Base-by-base conservation (phyloP, 2,888 invertebrate genomes). In the Busseola fusca region DNA sequence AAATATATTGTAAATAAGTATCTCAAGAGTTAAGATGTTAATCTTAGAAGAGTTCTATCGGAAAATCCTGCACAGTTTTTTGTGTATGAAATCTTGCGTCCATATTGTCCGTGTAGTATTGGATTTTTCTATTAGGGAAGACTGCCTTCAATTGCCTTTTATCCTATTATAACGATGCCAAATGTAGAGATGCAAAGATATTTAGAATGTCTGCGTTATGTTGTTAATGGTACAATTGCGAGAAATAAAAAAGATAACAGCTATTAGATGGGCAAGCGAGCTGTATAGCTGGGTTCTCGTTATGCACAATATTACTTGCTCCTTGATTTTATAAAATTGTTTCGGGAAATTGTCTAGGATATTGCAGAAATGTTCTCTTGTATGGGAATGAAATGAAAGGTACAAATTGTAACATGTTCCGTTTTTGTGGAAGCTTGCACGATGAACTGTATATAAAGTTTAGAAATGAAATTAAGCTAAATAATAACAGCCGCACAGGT, bases 171-270 rank as follows among this genome's bases (percentile, higher is more conserved):
- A 72, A 34, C 21, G 56, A 37, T 68, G 62, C 67, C 64, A 74
- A 80, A 69, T 67, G 42, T 69, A 60, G 45, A 67, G 58, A 64
- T 71, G 40, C 52, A 58, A 60, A 76, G 25, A 76, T 71, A 74
- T 69, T 60, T 69, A 71, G 45, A 18, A 71, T 72, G 71, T 59
- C 21, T 27, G 5, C 21, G 1, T 80, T 69, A 37, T 58, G 50
- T 37, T 52, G 58, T 62, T 42, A 77, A 63, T 62, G 42, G 57
- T 52, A 40, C 62, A 54, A 50, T 69, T 62, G 66, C 12, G 30
- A 64, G 14, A 10, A 64, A 70, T 70, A 80, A 81, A 77, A 66
- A 64, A 66, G 72, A 72, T 67, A 72, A 72, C 69, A 45, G 57
- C 12, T 21, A 14, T 21, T 60, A 37, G 27, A 60, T 56, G 25